Conservation (phyloP, 2,113 vertebrate genomes). For the Megaleporinus macrocephalus region DNA sequence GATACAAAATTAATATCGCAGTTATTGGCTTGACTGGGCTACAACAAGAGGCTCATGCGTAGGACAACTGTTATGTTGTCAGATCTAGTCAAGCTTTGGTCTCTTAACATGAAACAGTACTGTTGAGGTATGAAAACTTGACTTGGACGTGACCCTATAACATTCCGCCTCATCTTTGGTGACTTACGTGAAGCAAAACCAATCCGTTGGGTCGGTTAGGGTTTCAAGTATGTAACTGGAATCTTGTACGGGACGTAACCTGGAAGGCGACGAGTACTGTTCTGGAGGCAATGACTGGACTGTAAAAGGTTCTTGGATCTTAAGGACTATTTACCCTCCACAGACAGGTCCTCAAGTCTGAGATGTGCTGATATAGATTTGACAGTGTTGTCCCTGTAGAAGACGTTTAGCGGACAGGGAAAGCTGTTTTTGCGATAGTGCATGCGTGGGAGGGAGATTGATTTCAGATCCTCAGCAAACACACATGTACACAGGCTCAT, state of each 20-base stretch:
- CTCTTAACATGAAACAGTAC: neutral
- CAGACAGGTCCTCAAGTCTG: neutral
- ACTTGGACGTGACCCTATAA: neutral
- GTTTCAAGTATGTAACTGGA: neutral
- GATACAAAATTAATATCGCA: neutral
- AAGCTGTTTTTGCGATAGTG: neutral
- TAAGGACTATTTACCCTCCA: neutral
- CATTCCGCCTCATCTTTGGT: neutral
- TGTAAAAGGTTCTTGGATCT: neutral
- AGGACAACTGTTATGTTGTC: neutral
- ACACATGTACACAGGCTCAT: slow-evolving; percentile 5
- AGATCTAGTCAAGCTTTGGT: neutral
- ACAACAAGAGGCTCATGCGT: neutral
- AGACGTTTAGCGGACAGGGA: neutral
- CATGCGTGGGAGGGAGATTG: slow-evolving; percentile 19
- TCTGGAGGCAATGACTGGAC: neutral
- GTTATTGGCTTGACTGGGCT: neutral
- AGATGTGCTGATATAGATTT: neutral
- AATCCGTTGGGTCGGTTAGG: neutral
- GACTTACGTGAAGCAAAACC: neutral
- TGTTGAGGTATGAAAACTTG: neutral
- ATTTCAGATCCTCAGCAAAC: slow-evolving; percentile 26
- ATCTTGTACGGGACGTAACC: neutral
- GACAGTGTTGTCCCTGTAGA: neutral
- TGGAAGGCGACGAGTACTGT: neutral